Base-by-base conservation (phyloP, 2,797 vertebrate species). In the Tolypeutes matacus region DNA sequence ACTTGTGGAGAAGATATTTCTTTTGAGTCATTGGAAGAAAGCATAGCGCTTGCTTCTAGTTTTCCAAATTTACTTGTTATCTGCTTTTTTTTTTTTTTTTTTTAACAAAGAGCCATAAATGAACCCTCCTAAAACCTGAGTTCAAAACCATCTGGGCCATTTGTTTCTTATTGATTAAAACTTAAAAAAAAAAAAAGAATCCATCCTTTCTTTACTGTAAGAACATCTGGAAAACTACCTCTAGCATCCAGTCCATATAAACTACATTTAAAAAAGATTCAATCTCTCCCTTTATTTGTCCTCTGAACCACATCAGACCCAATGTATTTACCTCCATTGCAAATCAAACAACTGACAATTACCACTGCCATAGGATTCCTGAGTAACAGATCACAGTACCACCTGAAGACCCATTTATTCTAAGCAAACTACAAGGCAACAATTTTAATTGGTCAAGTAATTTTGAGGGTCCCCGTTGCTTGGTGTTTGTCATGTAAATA, bases 161-260 rank as follows among this genome's bases (percentile, higher is more conserved):
- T 76, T 76, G 36, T 80, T 85, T 73, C 23, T 67, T 89, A 58
- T 60, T 73, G 65, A 80, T 76, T 34, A 51, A 6, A 84, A 49
- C 36, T 75, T 92, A 73, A 53, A 51, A 92, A 92, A 84, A 51
- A 90, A 90, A 73, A 73, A 42, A 56, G 25, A 84, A 69, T 78
- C 18, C 12, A 80, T 91, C 31, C 36, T 14, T 53, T 56, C 17
- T 36, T 69, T 21, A 82, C 11, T 62, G 1, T 78, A 60, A 49
- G 5, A 88, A 75, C 27, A 53, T 73, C 85, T 92, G 13, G 14
- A 78, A 91, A 94, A 83, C 2, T 31, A 20, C 31, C 34, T 58
- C 15, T 86, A 93, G 86, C 51, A 49, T 39, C 62, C 56, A 94
- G 7, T 25, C 36, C 64, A 67, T 29, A 1, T 70, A 51, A 77